phyloP scores from a whole-genome alignment of 2,797 vertebrate genomes.

The Petrocephalus schoutedeni region DNA sequence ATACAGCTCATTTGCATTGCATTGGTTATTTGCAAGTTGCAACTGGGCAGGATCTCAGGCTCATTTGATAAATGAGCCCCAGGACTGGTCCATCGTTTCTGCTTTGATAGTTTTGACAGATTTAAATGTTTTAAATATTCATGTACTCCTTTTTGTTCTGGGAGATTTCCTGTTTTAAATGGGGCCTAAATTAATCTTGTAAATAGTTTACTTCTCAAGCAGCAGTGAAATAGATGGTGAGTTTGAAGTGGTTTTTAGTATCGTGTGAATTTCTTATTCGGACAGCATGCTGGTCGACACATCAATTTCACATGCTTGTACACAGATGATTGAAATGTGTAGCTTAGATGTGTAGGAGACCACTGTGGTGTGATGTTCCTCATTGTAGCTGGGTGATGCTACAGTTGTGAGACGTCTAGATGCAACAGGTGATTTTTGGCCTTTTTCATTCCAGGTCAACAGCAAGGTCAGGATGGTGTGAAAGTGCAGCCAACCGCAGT shows the following conservation, averaged over 20 bases:
- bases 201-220: background rate
- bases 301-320: background rate
- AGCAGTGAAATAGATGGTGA: background rate
- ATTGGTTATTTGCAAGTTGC: background rate
- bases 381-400: background rate
- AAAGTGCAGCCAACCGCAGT: constrained; percentile 65
- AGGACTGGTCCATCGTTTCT: background rate
- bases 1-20: background rate
- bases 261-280: background rate
- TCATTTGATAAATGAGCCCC: background rate
- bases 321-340: background rate
- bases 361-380: background rate
- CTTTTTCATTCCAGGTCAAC: constrained; percentile 12
- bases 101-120: background rate
- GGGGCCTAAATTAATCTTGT: background rate
- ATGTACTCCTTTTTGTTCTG: background rate
- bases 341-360: background rate
- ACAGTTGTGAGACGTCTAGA: background rate
- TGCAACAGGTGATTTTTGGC: background rate
- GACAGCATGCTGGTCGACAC: background rate
- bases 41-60: background rate
- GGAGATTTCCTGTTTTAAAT: background rate
- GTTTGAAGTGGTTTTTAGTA: background rate
- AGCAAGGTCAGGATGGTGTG: constrained; percentile 68
- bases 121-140: background rate